Evolutionary conservation across 2,888 invertebrate genomes (phyloP).

Genomic region (Barypeithes pellucidus): DNA sequence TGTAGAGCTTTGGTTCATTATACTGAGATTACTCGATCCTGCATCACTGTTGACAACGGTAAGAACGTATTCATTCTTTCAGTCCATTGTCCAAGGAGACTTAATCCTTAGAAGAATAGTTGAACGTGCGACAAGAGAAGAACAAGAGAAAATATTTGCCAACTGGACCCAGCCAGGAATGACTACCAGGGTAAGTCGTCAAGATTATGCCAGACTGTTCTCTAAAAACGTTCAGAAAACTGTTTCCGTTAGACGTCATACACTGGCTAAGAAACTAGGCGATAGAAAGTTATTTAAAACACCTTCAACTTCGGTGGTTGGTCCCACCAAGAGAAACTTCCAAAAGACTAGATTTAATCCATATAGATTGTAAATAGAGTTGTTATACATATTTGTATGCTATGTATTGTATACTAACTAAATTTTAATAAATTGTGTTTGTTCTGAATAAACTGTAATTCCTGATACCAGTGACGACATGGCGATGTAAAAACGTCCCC

Average conservation of each 20-base stretch:
- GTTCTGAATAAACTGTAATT: too few relatives aligned
- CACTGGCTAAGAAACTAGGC: neutral
- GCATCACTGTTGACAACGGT: neutral
- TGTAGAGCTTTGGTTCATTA: slow-evolving; percentile 18
- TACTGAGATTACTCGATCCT: slow-evolving; percentile 3
- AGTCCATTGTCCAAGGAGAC: neutral
- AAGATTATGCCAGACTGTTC: slow-evolving; percentile 11
- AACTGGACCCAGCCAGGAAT: neutral
- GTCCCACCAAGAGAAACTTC: neutral
- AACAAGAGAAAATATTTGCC: neutral
- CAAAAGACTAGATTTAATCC: slow-evolving; percentile 13
- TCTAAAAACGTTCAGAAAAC: neutral
- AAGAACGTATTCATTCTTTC: neutral
- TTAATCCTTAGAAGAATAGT: neutral
- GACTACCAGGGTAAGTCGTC: neutral
- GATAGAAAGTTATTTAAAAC: neutral
- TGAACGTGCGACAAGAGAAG: neutral
- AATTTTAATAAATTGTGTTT: too few relatives aligned
- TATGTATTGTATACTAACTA: too few relatives aligned
- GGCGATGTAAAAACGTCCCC: neutral
- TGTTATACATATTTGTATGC: too few relatives aligned
- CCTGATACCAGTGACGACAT: too few relatives aligned
- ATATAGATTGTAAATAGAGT: slow-evolving; percentile 18
- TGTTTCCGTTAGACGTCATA: neutral
- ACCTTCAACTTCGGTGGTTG: neutral